Base-by-base conservation (phyloP, 30 jellyfish, hydroid and myxozoan species). In the Sanderia malayensis region DNA sequence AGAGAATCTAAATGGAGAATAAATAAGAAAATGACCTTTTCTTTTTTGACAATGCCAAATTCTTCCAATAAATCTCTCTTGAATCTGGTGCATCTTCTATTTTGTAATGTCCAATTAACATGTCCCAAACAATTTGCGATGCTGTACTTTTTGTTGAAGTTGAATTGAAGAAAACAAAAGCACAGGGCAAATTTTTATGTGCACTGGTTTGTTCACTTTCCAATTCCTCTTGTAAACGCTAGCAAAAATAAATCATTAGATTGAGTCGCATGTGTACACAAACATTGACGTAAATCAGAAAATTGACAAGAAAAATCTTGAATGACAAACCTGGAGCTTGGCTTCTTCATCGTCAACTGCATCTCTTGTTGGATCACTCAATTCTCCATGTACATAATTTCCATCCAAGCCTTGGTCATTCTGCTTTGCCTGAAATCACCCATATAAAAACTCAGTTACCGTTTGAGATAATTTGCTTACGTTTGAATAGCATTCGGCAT, bases 121-220 rank as follows among this genome's bases (percentile, higher is more conserved):
- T 67, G 53, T 70, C 82, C 98, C 98, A 92, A 6, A 71, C 58
- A 9, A 63, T 75, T 41, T 92, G 85, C 23, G 80, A 58, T 21
- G 98, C 94, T 58, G 74, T 58, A 31, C 84, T 45, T 69, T 68
- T 73, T 27, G 95, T 58, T 22, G 84, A 45, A 7, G 79, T 67
- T 10, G 98, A 67, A 41, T 84, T 92, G 84, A 92, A 92, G 76
- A 92, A 41, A 19, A 92, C 96, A 79, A 92, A 78, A 2, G 89
- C 98, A 24, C 95, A 66, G 17, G 79, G 85, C 9, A 61, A 7
- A 10, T 80, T 15, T 2, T 25, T 55, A 41, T 80, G 86, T n/a
- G 46, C 44, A 2, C 74, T 58, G 25, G 22, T 41, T 44, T 90
- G 85, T 61, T 90, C 90, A 31, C 61, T 88, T 75, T 58, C 85